These are phyloP conservation scores for Falco berigora DNA, from an alignment of 2,797 vertebrate genomes.

Conservation along the genomic window DNA sequence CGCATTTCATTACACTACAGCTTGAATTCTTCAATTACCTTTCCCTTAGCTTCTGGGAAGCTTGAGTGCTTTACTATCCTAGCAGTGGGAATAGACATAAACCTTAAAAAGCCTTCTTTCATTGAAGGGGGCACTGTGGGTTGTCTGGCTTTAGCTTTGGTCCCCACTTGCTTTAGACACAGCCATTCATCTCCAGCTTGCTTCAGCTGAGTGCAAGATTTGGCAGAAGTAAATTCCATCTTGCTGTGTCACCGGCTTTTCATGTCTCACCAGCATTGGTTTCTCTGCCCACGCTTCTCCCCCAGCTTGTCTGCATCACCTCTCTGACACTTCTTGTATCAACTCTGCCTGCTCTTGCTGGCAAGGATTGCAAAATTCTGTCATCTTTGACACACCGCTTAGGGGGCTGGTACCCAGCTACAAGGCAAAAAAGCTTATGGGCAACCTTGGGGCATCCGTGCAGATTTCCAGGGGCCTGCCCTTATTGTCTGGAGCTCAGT, in stretches of 20 bases:
- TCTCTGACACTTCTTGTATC: not conserved
- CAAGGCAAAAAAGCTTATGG: not conserved
- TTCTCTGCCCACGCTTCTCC: not conserved
- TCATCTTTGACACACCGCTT: not conserved
- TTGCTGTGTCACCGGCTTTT: not conserved
- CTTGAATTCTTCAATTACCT: constrained; percentile 26
- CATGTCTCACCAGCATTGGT: rapidly evolving
- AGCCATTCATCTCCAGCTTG: not conserved
- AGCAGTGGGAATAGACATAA: not conserved
- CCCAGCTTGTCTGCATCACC: not conserved
- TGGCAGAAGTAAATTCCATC: not conserved
- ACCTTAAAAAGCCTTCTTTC: not conserved
- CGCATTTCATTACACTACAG: constrained; percentile 1
- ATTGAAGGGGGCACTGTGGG: not conserved
- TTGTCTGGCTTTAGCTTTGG: not conserved
- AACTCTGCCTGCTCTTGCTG: not conserved
- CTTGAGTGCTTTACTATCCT: not conserved
- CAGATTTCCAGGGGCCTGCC: not conserved
- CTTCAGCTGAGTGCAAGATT: not conserved
- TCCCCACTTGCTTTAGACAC: not conserved
- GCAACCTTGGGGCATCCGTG: rapidly evolving
- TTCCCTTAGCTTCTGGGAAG: not conserved
- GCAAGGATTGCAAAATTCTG: not conserved
- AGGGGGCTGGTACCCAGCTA: not conserved
- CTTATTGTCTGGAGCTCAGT: not conserved